Evolutionary conservation across 2,797 vertebrate species (phyloP).

Genomic region (Antrozous pallidus): DNA sequence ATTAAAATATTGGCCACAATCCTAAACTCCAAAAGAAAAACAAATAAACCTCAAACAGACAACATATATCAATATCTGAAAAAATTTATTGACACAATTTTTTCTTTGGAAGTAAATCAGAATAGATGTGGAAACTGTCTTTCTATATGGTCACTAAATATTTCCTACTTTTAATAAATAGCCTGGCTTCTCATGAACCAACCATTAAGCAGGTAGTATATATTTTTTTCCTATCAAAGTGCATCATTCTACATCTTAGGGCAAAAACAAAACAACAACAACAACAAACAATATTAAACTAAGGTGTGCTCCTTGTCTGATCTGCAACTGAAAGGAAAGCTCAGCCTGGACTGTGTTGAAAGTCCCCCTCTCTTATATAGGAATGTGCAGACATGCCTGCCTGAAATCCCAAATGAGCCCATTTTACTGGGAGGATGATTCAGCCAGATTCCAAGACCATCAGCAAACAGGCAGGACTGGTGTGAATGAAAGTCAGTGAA

Average conservation of each 20-base stretch:
- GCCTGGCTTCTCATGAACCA: conserved; percentile 34
- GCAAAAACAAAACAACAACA: background rate
- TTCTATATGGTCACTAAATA: background rate
- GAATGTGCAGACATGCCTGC: background rate
- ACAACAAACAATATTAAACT: background rate
- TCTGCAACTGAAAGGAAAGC: background rate
- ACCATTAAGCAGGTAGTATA: background rate
- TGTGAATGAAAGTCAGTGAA: background rate
- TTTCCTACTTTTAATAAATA: conserved; percentile 52
- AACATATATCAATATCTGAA: background rate
- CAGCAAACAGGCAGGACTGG: background rate
- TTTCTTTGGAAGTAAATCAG: background rate
- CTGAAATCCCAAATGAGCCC: background rate
- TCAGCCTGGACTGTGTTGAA: background rate
- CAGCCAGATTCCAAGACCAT: background rate
- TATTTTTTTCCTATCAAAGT: background rate
- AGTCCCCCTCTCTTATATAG: background rate
- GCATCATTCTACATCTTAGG: background rate
- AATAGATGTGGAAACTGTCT: background rate
- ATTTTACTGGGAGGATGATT: background rate
- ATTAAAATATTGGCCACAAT: background rate
- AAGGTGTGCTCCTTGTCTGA: background rate
- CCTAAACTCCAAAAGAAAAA: background rate
- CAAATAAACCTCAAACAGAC: background rate
- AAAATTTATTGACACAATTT: background rate